A percentile compares a stretch with the other conserved stretches of the same genome.
phyloP scores from a whole-genome alignment of 2,797 vertebrate species.

The Enteromius trimaculatus region DNA sequence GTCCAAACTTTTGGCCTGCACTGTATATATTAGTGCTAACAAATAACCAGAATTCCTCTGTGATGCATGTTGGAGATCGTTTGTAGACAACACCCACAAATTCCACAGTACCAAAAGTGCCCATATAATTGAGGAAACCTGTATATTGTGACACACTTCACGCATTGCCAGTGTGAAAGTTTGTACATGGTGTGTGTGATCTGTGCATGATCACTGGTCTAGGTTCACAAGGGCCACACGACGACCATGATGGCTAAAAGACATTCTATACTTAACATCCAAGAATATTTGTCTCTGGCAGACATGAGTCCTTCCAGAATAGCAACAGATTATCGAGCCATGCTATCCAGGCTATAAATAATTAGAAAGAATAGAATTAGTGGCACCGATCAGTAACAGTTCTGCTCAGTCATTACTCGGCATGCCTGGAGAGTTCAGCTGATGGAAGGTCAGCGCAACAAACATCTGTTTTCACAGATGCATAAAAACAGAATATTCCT shows the following conservation, averaged over 20 bases:
- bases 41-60: background rate
- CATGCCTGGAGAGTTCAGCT: constrained; percentile 36
- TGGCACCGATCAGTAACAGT: constrained; percentile 12
- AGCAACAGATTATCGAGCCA: constrained; percentile 56
- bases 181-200: background rate
- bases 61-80: background rate
- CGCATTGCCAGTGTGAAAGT: background rate
- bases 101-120: background rate
- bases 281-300: constrained; percentile 31
- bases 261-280: constrained; percentile 66
- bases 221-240: constrained; percentile 24
- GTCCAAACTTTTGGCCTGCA: no score
- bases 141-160: background rate
- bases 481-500: background rate
- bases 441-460: background rate
- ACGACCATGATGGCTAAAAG: constrained; percentile 34
- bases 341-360: constrained; percentile 51
- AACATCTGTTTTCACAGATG: constrained; percentile 3
- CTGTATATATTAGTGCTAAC: no score
- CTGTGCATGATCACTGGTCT: constrained; percentile 6
- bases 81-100: background rate
- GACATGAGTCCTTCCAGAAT: constrained; percentile 46
- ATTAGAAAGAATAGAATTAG: constrained; percentile 42
- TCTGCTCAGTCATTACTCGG: constrained; percentile 33
- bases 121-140: background rate